A percentile compares a stretch with the other conserved stretches of the same genome.
Evolutionary conservation across 1,140 invertebrate species (phyloP).

Genomic region (Thaumatotibia leucotreta): DNA sequence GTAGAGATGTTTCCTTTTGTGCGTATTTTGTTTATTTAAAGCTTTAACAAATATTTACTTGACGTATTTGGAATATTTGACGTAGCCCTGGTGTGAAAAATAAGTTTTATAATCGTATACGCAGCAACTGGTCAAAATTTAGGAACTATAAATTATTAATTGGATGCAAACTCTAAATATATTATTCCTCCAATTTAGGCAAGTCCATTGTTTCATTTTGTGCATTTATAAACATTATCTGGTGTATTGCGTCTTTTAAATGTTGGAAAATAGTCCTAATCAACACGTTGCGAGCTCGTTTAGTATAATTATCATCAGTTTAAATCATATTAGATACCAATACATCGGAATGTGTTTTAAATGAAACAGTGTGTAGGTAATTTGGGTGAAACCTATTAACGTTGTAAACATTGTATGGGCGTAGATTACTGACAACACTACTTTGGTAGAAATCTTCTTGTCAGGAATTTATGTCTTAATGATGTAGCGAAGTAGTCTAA

Average conservation of each 20-base stretch:
- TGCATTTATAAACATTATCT: background rate
- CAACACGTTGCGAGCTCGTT: background rate
- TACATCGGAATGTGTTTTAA: background rate
- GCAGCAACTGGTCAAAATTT: background rate
- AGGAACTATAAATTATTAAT: too few species aligned
- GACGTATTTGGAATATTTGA: constrained; percentile 1
- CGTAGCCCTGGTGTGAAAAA: constrained; percentile 2
- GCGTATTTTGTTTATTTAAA: background rate
- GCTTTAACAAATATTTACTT: background rate
- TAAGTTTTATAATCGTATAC: background rate
- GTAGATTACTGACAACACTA: background rate
- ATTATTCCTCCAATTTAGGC: background rate
- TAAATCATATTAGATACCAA: too few species aligned
- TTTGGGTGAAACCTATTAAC: background rate
- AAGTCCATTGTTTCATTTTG: background rate
- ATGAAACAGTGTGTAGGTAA: background rate
- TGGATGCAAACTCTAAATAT: background rate
- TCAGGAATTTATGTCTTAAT: background rate
- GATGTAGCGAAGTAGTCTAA: background rate
- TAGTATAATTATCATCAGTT: background rate
- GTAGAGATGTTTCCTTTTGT: background rate
- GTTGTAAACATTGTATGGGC: background rate
- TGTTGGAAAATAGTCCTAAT: too few species aligned
- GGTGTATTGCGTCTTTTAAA: background rate
- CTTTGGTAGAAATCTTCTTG: background rate